Evolutionary conservation across 2,888 invertebrate genomes (phyloP).

Genomic region (Sarcophaga carnaria): DNA sequence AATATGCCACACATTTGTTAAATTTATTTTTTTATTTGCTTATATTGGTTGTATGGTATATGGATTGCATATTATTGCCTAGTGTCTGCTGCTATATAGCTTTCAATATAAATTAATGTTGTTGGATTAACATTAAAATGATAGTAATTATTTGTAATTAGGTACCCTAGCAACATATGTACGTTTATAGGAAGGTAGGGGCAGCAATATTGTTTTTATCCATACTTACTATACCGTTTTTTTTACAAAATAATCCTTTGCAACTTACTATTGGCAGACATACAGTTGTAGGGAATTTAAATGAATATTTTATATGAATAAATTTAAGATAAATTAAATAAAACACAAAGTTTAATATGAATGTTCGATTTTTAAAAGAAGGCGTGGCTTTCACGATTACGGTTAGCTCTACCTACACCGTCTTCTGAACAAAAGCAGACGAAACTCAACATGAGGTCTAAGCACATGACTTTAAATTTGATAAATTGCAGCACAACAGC

Average conservation of each 20-base stretch:
- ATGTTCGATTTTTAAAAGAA: neutral
- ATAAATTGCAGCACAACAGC: too few species aligned
- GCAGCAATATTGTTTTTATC: too few species aligned
- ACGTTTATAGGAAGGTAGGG: conserved; percentile 24
- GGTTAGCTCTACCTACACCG: too few species aligned
- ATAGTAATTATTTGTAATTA: conserved; percentile 67
- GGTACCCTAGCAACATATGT: conserved; percentile 34
- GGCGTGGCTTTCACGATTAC: too few species aligned
- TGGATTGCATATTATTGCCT: conserved; percentile 2
- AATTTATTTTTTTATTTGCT: conserved; percentile 32
- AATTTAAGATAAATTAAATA: neutral
- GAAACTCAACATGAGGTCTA: too few species aligned
- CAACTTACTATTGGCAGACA: neutral
- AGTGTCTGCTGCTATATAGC: conserved; percentile 23
- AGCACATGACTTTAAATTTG: too few species aligned
- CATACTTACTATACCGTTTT: too few species aligned
- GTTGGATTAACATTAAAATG: conserved; percentile 67
- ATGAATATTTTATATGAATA: neutral
- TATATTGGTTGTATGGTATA: neutral
- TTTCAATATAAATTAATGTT: conserved; percentile 69
- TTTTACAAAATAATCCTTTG: conserved; percentile 40
- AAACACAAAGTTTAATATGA: neutral
- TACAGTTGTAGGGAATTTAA: conserved; percentile 20
- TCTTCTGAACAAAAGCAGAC: too few species aligned
- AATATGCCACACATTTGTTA: conserved; percentile 55